phyloP scores from a whole-genome alignment of 1,140 invertebrate species.

The Trinorchestia longiramus region DNA sequence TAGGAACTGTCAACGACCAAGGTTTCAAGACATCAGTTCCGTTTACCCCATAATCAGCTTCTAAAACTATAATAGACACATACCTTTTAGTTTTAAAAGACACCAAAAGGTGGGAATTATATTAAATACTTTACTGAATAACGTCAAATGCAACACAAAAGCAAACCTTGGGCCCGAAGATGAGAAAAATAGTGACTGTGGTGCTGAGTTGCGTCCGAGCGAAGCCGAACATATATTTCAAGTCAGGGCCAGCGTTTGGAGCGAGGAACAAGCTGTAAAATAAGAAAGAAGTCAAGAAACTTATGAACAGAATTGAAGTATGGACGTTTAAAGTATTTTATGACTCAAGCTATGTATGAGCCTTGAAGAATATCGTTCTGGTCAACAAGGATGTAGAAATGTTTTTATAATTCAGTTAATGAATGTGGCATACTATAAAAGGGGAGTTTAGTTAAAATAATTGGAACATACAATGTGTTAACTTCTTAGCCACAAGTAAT shows the following conservation, averaged over 20 bases:
- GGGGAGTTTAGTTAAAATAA: neutral
- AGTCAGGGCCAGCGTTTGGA: constrained; percentile 86
- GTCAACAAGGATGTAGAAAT: no score
- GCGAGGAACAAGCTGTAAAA: constrained; percentile 82
- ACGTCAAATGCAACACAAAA: neutral
- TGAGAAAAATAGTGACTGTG: constrained; percentile 83
- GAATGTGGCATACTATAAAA: neutral
- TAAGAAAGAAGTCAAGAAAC: neutral
- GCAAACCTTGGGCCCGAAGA: constrained; percentile 86
- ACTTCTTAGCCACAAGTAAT: neutral
- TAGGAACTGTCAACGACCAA: no score
- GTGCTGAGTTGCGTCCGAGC: constrained; percentile 88
- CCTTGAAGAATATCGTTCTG: no score
- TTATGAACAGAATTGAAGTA: neutral
- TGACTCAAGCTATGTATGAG: no score
- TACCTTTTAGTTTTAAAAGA: no score
- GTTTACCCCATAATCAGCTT: no score
- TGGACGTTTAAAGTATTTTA: neutral
- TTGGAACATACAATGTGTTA: neutral
- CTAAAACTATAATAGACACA: no score
- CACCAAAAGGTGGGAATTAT: no score
- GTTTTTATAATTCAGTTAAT: neutral
- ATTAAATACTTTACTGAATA: no score
- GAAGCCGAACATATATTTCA: constrained; percentile 89
- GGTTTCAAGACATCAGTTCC: no score